Evolutionary conservation across 1,140 invertebrate species (phyloP).

Genomic region (Aporrectodea caliginosa): DNA sequence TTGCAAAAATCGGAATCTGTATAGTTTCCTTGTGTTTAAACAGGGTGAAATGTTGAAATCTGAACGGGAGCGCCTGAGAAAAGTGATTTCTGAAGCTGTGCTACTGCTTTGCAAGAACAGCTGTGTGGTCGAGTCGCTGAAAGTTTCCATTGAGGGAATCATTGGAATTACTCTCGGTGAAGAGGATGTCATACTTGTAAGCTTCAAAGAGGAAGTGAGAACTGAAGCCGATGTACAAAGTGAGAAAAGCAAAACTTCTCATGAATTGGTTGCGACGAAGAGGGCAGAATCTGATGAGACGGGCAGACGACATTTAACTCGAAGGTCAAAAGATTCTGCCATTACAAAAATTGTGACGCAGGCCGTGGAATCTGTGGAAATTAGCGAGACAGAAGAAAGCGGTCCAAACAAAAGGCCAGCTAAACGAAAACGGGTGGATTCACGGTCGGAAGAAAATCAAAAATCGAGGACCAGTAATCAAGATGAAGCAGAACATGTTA

Average conservation of each 20-base stretch:
- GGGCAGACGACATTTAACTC: too few relatives aligned
- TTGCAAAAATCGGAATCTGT: too few relatives aligned
- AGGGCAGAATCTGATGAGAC: too few relatives aligned
- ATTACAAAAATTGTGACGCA: neutral
- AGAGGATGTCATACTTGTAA: neutral
- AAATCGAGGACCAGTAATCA: too few relatives aligned
- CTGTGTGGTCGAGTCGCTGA: neutral
- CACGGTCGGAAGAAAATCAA: too few relatives aligned
- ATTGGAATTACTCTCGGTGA: neutral
- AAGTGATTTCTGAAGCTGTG: neutral
- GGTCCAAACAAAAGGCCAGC: too few relatives aligned
- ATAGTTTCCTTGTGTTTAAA: too few relatives aligned
- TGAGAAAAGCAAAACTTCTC: neutral
- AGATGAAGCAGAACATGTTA: too few relatives aligned
- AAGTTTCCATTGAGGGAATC: neutral
- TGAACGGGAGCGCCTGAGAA: neutral
- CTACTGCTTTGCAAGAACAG: neutral
- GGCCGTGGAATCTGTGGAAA: neutral
- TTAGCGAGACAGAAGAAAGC: neutral
- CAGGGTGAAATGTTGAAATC: neutral
- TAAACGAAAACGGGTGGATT: too few relatives aligned
- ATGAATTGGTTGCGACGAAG: neutral
- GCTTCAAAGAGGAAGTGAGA: neutral
- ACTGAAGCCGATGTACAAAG: neutral
- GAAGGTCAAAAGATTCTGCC: too few relatives aligned